These are phyloP conservation scores for Pygocentrus nattereri DNA, from an alignment of 2,797 vertebrate species.

Conservation along the genomic window DNA sequence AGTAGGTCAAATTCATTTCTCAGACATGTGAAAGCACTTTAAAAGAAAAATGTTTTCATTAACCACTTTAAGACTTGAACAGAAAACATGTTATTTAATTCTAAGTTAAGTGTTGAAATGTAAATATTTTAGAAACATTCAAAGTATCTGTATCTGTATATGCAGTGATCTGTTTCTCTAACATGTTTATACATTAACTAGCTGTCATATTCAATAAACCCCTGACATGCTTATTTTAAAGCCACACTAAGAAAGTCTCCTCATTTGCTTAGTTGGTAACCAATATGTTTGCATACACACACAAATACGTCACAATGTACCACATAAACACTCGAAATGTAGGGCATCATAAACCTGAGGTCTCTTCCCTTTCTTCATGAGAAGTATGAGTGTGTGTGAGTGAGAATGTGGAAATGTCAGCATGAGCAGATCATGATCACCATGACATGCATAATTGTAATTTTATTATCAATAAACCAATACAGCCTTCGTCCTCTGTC, in stretches of 20 bases:
- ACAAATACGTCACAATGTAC: neutral
- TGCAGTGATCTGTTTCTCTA: constrained; percentile 12
- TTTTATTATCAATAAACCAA: constrained; percentile 17
- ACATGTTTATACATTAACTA: constrained; percentile 30
- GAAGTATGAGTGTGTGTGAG: neutral
- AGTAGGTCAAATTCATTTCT: constrained; percentile 59
- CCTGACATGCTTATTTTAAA: neutral
- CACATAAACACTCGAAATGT: neutral
- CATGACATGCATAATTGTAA: neutral
- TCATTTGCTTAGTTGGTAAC: neutral
- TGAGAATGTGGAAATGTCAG: neutral
- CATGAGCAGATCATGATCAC: neutral
- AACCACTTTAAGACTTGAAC: constrained; percentile 67
- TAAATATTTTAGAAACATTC: constrained; percentile 59
- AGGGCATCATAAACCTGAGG: neutral
- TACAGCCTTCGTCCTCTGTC: neutral
- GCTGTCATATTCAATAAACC: constrained; percentile 33
- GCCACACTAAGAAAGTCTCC: neutral
- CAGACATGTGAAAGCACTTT: constrained; percentile 77
- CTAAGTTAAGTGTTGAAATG: constrained; percentile 61
- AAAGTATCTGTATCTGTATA: neutral
- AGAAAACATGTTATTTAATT: constrained; percentile 71
- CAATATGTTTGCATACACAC: neutral
- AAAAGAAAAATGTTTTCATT: constrained; percentile 56
- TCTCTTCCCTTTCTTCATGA: neutral